Percentiles rank a stretch among this genome's conserved stretches.
phyloP scores from a whole-genome alignment of 2,888 invertebrate species.

The Limnephilus marmoratus region DNA sequence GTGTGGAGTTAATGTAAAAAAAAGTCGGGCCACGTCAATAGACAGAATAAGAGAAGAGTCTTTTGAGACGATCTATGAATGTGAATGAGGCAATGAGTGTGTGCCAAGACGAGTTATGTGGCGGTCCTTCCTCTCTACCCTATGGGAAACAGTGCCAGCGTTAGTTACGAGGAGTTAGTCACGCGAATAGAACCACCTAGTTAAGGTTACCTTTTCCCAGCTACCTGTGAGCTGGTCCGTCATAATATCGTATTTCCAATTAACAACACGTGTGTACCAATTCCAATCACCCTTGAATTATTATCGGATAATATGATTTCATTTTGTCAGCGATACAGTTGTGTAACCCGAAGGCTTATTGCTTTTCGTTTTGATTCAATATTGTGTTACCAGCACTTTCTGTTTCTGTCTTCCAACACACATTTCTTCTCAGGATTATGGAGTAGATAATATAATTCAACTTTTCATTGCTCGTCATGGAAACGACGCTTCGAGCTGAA shows the following conservation, averaged over 20 bases:
- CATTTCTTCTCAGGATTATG: not conserved
- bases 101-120: too few relatives aligned
- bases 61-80: too few relatives aligned
- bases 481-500: not conserved
- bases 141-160: too few relatives aligned
- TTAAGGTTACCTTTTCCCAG: not conserved
- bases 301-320: not conserved
- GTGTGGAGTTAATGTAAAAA: too few relatives aligned
- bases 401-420: not conserved
- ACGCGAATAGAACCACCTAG: not conserved
- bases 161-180: too few relatives aligned
- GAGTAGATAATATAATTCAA: not conserved
- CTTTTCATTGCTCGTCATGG: too few relatives aligned
- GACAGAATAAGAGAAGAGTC: too few relatives aligned
- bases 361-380: not conserved
- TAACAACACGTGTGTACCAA: conserved; percentile 18
- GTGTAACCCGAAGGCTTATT: not conserved
- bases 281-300: conserved; percentile 23
- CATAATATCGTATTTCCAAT: conserved; percentile 28
- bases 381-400: not conserved
- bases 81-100: too few relatives aligned
- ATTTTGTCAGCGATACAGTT: not conserved
- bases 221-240: not conserved
- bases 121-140: too few relatives aligned
- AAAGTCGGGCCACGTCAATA: too few relatives aligned